Percentiles rank a stretch among this genome's conserved stretches.
phyloP scores from a whole-genome alignment of 1,140 invertebrate genomes.

The Drusus annulatus region DNA sequence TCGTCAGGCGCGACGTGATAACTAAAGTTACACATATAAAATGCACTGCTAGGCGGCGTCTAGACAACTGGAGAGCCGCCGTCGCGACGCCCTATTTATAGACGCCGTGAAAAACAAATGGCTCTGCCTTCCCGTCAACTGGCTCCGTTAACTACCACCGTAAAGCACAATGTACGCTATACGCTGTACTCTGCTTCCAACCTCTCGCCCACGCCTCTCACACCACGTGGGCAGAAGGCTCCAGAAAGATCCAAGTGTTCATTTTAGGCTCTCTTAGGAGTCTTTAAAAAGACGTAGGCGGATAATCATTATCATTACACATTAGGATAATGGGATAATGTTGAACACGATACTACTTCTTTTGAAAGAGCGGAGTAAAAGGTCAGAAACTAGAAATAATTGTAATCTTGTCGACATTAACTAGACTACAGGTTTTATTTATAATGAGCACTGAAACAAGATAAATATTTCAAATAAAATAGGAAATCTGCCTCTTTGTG shows the following conservation, averaged over 20 bases:
- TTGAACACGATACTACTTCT: not conserved
- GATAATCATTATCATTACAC: not conserved
- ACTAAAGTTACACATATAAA: conserved; percentile 29
- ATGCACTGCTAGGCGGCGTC: conserved; percentile 45
- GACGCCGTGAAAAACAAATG: conserved; percentile 36
- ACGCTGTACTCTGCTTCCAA: too few species aligned
- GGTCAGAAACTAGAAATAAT: too few species aligned
- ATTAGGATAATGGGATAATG: not conserved
- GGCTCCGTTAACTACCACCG: not conserved
- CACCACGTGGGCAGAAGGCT: not conserved
- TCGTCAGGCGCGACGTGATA: not conserved
- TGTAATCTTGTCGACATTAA: too few species aligned
- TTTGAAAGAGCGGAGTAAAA: too few species aligned
- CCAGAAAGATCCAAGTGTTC: not conserved
- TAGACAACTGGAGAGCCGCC: conserved; percentile 36
- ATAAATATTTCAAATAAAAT: too few species aligned
- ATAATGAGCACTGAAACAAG: too few species aligned
- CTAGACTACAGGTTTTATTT: too few species aligned
- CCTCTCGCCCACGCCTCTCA: conserved; percentile 10
- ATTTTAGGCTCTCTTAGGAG: not conserved
- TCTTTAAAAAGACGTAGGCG: too few species aligned
- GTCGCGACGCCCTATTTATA: conserved; percentile 41
- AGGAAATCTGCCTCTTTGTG: too few species aligned
- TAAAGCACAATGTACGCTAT: too few species aligned
- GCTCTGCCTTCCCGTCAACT: conserved; percentile 5